Evolutionary conservation across 2,888 invertebrate species (phyloP), one percentile per base, ranked within the genome.

Genomic region (Oscheius sp.): DNA sequence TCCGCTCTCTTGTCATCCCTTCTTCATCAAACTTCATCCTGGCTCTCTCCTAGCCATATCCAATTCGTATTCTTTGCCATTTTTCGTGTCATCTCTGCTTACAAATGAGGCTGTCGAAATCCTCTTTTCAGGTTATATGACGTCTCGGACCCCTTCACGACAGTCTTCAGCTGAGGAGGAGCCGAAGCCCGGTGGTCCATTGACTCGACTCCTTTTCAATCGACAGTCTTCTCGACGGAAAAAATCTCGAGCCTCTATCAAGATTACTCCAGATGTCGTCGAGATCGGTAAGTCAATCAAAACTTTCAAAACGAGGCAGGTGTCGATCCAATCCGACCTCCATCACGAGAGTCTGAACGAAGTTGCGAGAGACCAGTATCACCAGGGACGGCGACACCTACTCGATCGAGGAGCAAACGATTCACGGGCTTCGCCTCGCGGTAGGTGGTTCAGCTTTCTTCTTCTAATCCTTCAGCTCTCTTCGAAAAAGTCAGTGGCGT

Each of bases 401-500:
- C 47, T 6, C 28, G 47, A n/a, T 28, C 33, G 0, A 47, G 49
- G 1, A 54, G 51, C 20, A 67, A 61, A n/a, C 51, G 64, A 14
- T 50, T 73, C 2, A 68, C 72, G 26, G 68, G 68, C 1, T 73
- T 75, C 44, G 73, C 75, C 20, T 71, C 72, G 47, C 50, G 71
- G 73, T 70, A 38, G 9, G 47, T 36, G 8, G 2, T n/a, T n/a
- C n/a, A n/a, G n/a, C n/a, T n/a, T n/a, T n/a, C n/a, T 32, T 28
- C 26, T 38, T 26, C 24, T 38, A 36, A 45, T 22, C 5, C 20
- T 72, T 47, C 72, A 76, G 77, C 61, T 77, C 77, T 14, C 70
- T 77, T 50, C 75, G 77, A 22, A 75, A 75, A 45, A 70, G 68
- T 49, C 73, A 77, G 67, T 77, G 75, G 73, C 69, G 75, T 22